Base-by-base conservation (phyloP, 2,113 vertebrate genomes). In the Anoplopoma fimbria region DNA sequence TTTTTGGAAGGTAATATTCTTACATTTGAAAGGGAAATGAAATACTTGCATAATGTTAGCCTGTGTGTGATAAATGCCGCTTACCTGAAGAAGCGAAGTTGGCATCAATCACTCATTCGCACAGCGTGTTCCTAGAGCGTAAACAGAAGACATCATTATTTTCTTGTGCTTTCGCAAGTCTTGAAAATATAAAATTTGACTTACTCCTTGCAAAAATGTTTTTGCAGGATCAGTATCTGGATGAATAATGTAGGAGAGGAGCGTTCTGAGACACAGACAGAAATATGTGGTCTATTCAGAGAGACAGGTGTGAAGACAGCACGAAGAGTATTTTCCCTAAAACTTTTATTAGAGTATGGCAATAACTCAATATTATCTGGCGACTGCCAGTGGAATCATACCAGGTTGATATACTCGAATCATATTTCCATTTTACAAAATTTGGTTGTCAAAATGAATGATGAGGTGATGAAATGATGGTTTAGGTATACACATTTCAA, bases 51-150 rank as follows among this genome's bases (percentile, higher is more conserved):
- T 33, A 64, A 69, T 14, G 23, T 60, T n/a, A 4, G 36, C 0
- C 1, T 10, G 62, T 74, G 62, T 27, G n/a, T 69, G 57, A 60
- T 6, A 21, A 55, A 74, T 8, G 15, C 5, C 9, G 73, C 83
- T 91, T 90, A 95, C 95, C 95, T 93, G 92, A 90, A 91, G 86
- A 90, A 89, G 83, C 85, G 89, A 82, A 90, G 84, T 87, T 90
- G 81, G 88, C 87, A 94, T 95, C 93, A 94, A 85, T 94, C 90
- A 94, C 91, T 95, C 95, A 95, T 95, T 93, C 93, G 95, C 91
- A 88, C 91, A 87, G 84, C 38, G 73, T 89, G 77, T 79, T 85
- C 93, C 93, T 94, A 25, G 4, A 84, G 75, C 47, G 42, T 10
- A 83, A 82, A 79, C 12, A 73, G 19, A 71, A 19, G 2, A 75